Evolutionary conservation across 2,888 invertebrate genomes (phyloP), one percentile per base, ranked within the genome.

Genomic region (Mesorhabditis spiculigera): DNA sequence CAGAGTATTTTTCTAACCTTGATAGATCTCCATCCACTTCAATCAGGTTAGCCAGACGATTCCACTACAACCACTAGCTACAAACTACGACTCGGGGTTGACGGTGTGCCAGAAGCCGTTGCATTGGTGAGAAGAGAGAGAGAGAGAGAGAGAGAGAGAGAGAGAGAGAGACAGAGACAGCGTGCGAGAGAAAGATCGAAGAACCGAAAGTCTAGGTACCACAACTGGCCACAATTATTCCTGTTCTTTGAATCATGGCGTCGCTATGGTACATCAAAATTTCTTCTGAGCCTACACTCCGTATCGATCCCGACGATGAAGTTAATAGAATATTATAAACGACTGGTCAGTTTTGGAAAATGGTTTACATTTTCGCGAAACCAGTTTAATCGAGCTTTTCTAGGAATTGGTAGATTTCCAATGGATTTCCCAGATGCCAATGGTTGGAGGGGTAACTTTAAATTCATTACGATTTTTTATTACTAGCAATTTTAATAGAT

Each of bases 141-240:
- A 92, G 92, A n/a, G 94, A 94, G 84, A 87, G 93, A 71, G 93
- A 93, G 86, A 90, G 91, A 1, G 94, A 93, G 4, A 92, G 92
- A n/a, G 94, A 94, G 84, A 87, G 93, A 71, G 93, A 93, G 86
- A 90, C 91, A 4, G 93, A 93, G 86, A 90, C 90, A 75, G 90
- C 28, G 28, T 3, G 28, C 28, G 28, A 28, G 28, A 28, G 28
- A 28, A 28, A 28, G 28, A 28, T 28, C 28, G 28, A 28, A 28
- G 28, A 28, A 28, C 28, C 28, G 28, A 28, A 28, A 10, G 58
- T 50, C n/a, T 50, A 50, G 58, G 58, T 50, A 50, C 58, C 8
- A 50, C n/a, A n/a, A 50, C 58, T 50, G 58, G 58, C 8, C n/a
- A 13, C 58, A n/a, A 50, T 50, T 50, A n/a, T 50, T 50, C n/a